Base-by-base conservation (phyloP, 2,113 vertebrate genomes). In the Plecotus auritus region DNA sequence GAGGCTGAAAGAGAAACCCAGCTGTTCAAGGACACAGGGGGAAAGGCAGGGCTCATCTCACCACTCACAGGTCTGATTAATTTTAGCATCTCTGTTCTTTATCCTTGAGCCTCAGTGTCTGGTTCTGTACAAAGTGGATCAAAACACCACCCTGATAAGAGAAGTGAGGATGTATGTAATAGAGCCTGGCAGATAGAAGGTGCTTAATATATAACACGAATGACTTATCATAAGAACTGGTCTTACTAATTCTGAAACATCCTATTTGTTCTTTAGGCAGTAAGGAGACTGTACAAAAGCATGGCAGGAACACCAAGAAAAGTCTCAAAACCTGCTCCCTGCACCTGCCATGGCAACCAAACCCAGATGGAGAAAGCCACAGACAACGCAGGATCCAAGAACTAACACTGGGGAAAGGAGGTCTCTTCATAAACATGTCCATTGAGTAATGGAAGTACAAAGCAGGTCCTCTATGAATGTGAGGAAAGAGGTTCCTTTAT, bases 101-200 rank as follows among this genome's bases (percentile, higher is more conserved):
- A 10, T 23, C 47, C 49, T 47, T 6, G 20, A 67, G 45, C 37
- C 76, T 82, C 78, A 59, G 30, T 18, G 28, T 72, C 20, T 51
- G 32, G 56, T 26, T 67, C 45, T 42, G 13, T 4, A 37, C 16
- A 26, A 78, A 66, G 37, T 0, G 3, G 13, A 37, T 86, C 37
- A 69, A 47, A 74, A 37, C 9, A 40, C 28, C 40, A 35, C 13
- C 18, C 40, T 22, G 20, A 18, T 37, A 35, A 85, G 80, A 12
- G 13, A n/a, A 56, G 23, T 7, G 59, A 59, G 12, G 61, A 22
- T 0, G 0, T 2, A 32, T 8, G 7, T 10, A 42, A 35, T 54
- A 76, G 73, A 59, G 30, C 14, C 85, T 32, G 32, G 70, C 2
- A 30, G 7, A 22, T 0, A 72, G 54, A 18, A 59, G 84, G 69